Conservation (phyloP, 2,888 invertebrate species). For the Tetheella fluctuosa region DNA sequence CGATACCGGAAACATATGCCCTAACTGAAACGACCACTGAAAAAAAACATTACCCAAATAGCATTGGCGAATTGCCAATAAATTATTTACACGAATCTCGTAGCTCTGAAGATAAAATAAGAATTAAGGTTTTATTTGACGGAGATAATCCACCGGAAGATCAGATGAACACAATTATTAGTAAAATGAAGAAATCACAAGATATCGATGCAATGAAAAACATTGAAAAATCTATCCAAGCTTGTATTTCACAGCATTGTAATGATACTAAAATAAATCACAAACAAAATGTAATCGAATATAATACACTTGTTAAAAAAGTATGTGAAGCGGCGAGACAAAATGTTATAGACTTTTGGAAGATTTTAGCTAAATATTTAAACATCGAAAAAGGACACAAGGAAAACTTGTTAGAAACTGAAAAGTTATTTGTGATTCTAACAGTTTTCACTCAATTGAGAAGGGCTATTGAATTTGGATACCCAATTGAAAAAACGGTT, state of each 20-base stretch:
- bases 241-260: constrained; percentile 1
- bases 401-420: not conserved
- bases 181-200: not conserved
- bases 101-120: not conserved
- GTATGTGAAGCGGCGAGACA: not conserved
- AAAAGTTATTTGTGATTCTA: not conserved
- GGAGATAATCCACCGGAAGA: not conserved
- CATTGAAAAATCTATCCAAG: not conserved
- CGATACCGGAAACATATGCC: not conserved
- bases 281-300: not conserved
- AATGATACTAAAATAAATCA: not conserved
- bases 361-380: not conserved
- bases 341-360: constrained; percentile 1
- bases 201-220: not conserved
- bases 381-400: not conserved
- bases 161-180: not conserved
- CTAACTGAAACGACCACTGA: not conserved
- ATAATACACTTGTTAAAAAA: not conserved
- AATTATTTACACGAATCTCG: not conserved
- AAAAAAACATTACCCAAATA: not conserved
- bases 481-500: constrained; percentile 1
- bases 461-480: not conserved
- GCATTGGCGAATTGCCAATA: not conserved
- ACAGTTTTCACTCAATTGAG: constrained; percentile 5
- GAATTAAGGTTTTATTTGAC: not conserved